Percentiles rank a stretch among this genome's conserved stretches.
Evolutionary conservation across 1,140 invertebrate species (phyloP).

Genomic region (Macrostomum lignano): DNA sequence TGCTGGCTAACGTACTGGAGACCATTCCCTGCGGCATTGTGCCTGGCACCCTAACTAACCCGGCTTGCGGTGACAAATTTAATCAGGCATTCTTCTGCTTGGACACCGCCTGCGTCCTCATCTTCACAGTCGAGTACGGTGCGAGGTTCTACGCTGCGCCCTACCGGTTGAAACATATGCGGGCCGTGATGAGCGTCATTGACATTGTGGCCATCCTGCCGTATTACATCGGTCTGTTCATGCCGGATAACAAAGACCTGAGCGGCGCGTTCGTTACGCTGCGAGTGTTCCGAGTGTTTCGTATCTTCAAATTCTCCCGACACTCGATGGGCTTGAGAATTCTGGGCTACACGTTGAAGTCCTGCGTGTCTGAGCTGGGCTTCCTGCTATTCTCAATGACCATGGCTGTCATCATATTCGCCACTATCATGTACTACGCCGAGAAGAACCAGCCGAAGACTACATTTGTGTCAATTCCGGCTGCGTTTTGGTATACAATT

Average conservation of each 20-base stretch:
- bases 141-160: slow-evolving; percentile 84
- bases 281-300: slow-evolving; percentile 83
- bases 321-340: slow-evolving; percentile 94
- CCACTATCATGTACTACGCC: slow-evolving; percentile 97
- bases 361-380: slow-evolving; percentile 89
- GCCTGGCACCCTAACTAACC: slow-evolving; percentile 43
- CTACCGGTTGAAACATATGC: slow-evolving; percentile 78
- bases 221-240: slow-evolving; percentile 86
- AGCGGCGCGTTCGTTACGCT: slow-evolving; percentile 94
- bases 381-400: slow-evolving; percentile 94
- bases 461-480: slow-evolving; percentile 89
- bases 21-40: slow-evolving; percentile 50
- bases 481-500: slow-evolving; percentile 98
- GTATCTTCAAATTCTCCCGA: slow-evolving; percentile 94
- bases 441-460: slow-evolving; percentile 81
- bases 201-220: slow-evolving; percentile 97
- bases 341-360: slow-evolving; percentile 90
- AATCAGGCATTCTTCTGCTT: slow-evolving; percentile 91
- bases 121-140: slow-evolving; percentile 95
- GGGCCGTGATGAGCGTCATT: slow-evolving; percentile 91
- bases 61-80: slow-evolving; percentile 81
- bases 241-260: slow-evolving; percentile 89
- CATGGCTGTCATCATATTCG: slow-evolving; percentile 99
- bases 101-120: slow-evolving; percentile 98
- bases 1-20: slow-evolving; percentile 93